phyloP scores from a whole-genome alignment of 2,888 invertebrate species.

The Punctoribates punctum region DNA sequence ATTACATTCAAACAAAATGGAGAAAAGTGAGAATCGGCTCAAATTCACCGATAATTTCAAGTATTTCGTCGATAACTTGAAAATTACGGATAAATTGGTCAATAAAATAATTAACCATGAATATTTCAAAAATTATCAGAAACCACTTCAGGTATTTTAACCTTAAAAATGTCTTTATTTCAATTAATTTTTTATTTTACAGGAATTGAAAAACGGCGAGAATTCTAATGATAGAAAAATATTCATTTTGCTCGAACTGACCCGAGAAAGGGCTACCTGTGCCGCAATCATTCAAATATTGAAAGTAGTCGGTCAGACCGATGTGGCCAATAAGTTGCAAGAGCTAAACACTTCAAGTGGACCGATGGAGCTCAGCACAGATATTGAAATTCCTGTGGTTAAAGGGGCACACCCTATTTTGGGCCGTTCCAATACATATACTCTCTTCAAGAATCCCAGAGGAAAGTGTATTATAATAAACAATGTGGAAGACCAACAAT shows the following conservation, averaged over 20 bases:
- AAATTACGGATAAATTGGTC: background rate
- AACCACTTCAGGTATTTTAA: background rate
- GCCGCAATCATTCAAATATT: background rate
- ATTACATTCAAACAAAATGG: background rate
- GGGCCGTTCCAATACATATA: background rate
- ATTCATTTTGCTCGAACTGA: background rate
- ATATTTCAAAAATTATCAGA: background rate
- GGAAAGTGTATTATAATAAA: constrained; percentile 25
- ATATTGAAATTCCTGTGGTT: background rate
- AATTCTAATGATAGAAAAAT: background rate
- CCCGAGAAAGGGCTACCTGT: background rate
- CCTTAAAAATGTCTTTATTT: background rate
- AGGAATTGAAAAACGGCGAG: background rate
- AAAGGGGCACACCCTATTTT: background rate
- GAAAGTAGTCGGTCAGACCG: background rate
- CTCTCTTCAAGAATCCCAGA: background rate
- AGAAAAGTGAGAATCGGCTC: background rate
- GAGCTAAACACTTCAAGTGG: background rate
- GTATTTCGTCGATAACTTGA: background rate
- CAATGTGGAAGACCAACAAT: background rate
- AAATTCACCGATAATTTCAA: background rate
- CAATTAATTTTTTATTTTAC: no score
- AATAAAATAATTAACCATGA: background rate
- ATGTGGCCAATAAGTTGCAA: background rate
- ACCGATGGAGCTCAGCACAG: background rate